Evolutionary conservation across 2,888 invertebrate genomes (phyloP).

Genomic region (Ernsta delagoae): DNA sequence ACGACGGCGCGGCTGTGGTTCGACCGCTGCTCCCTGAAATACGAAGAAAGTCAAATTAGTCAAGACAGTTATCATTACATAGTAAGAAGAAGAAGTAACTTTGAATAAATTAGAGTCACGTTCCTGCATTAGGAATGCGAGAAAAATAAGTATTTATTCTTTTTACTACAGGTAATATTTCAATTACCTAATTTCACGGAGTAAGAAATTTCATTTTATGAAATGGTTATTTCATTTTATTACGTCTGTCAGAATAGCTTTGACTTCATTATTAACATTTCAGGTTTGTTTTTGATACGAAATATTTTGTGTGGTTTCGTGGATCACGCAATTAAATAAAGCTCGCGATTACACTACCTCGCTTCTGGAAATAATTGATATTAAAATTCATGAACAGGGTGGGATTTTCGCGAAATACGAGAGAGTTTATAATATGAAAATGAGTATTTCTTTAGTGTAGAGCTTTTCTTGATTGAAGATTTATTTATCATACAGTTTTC

Average conservation of each 20-base stretch:
- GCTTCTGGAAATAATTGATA: slow-evolving; percentile 18
- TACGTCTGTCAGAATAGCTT: slow-evolving; percentile 1
- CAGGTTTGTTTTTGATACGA: slow-evolving; percentile 9
- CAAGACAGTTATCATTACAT: background rate
- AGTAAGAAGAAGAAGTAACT: background rate
- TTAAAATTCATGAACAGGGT: slow-evolving; percentile 38
- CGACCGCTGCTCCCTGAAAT: slow-evolving; percentile 59
- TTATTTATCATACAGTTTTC: too few species aligned
- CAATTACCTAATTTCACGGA: background rate
- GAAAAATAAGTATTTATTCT: background rate
- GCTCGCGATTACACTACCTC: background rate
- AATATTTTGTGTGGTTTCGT: slow-evolving; percentile 10
- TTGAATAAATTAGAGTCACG: background rate
- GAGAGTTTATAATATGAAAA: background rate
- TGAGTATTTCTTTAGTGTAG: background rate
- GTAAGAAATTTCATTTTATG: background rate
- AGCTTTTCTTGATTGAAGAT: too few species aligned
- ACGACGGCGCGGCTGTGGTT: slow-evolving; percentile 72
- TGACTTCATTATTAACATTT: background rate
- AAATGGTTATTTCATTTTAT: background rate
- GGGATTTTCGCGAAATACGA: slow-evolving; percentile 12
- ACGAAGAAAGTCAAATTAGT: slow-evolving; percentile 38
- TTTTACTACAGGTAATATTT: background rate
- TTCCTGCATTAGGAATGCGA: background rate
- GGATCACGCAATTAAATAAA: slow-evolving; percentile 7